phyloP scores from a whole-genome alignment of 2,113 vertebrate species.

The Centrocercus urophasianus region DNA sequence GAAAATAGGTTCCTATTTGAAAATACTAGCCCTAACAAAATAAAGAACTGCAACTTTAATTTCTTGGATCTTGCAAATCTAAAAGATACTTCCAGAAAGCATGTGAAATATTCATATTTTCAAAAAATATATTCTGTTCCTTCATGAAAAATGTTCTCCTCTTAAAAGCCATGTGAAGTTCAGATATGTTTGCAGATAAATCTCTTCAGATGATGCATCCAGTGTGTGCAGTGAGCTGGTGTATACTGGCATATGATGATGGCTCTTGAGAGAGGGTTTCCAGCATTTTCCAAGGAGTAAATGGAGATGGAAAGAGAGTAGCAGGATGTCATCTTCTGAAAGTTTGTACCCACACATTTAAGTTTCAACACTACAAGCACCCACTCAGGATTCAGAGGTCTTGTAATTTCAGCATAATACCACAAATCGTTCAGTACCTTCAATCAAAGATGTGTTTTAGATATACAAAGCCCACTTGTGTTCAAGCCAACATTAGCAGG shows the following conservation, averaged over 20 bases:
- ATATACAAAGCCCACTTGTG: neutral
- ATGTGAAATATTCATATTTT: neutral
- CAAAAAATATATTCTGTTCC: neutral
- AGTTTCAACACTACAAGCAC: neutral
- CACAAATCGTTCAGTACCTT: neutral
- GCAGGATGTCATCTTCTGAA: neutral
- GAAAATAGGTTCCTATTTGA: neutral
- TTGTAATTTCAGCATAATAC: neutral
- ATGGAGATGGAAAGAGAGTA: neutral
- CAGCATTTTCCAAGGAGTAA: neutral
- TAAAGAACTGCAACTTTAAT: neutral
- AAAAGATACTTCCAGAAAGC: neutral
- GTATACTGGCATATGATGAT: neutral
- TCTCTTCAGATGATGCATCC: neutral
- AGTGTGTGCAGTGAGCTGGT: neutral
- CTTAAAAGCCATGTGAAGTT: neutral
- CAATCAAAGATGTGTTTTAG: neutral
- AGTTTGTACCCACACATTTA: fast-evolving
- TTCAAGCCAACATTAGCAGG: neutral
- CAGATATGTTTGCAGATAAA: neutral
- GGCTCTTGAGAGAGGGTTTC: neutral
- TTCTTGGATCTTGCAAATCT: neutral
- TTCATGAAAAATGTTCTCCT: neutral
- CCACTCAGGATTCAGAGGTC: fast-evolving
- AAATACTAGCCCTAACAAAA: neutral